phyloP scores from a whole-genome alignment of 2,888 invertebrate genomes.

The Tubulanus polymorphus region DNA sequence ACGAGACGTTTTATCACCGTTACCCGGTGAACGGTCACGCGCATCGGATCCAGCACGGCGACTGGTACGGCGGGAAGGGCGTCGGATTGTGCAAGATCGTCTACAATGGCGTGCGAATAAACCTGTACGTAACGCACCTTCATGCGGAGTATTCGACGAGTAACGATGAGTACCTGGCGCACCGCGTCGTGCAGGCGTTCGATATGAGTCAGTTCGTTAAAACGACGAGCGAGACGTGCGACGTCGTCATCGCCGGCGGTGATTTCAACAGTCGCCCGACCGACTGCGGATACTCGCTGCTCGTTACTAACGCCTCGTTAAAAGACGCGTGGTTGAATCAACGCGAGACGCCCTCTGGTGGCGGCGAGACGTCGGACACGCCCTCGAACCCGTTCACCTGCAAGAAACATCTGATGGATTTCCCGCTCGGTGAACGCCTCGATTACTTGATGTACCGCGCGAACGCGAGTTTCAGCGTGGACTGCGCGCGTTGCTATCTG shows the following conservation, averaged over 20 bases:
- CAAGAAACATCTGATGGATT: conserved; percentile 52
- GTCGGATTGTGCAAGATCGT: conserved; percentile 49
- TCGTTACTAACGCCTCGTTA: conserved; percentile 56
- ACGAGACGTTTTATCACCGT: conserved; percentile 83
- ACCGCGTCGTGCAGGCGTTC: conserved; percentile 88
- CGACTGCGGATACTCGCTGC: conserved; percentile 58
- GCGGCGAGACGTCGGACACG: conserved; percentile 72
- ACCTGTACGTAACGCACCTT: conserved; percentile 90
- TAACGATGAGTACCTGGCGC: conserved; percentile 81
- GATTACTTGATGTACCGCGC: conserved; percentile 78
- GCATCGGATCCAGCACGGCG: conserved; percentile 91
- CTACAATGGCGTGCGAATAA: conserved; percentile 62
- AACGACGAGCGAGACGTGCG: conserved; percentile 68
- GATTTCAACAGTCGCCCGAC: conserved; percentile 90
- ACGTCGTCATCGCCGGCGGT: conserved; percentile 83
- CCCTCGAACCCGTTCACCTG: conserved; percentile 79
- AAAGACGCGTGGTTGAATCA: conserved; percentile 42
- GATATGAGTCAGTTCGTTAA: conserved; percentile 92
- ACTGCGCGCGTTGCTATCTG: conserved; percentile 32
- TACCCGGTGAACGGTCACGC: conserved; percentile 98
- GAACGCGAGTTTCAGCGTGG: conserved; percentile 30
- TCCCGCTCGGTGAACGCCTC: conserved; percentile 77
- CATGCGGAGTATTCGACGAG: conserved; percentile 88
- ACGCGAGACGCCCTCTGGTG: conserved; percentile 53
- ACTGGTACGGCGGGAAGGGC: conserved; percentile 98